Evolutionary conservation across 2,888 invertebrate genomes (phyloP), one percentile per base, ranked within the genome.

Genomic region (Brenthis daphne): DNA sequence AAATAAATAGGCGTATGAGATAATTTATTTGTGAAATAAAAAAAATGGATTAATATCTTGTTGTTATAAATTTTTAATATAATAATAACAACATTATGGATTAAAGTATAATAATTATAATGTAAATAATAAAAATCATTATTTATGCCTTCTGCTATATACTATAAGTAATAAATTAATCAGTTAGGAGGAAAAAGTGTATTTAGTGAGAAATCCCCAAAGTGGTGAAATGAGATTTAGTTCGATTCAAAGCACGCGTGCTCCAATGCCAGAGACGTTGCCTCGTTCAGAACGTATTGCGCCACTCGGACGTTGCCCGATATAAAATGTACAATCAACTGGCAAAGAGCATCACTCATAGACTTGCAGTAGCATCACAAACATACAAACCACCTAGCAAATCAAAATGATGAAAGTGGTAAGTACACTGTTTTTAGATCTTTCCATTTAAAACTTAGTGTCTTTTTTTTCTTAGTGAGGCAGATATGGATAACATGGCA

Each of bases 371-470:
- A 84, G 76, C 76, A 84, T 65, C 66, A 74, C 79, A 77, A 84
- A 68, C 80, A 82, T 81, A 57, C 64, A 74, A 80, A 79, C 72
- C 75, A 61, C 47, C 58, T 14, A 61, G 37, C 51, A 37, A 65
- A 80, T 13, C 83, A 90, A 86, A 82, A 91, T 92, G 90, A 88
- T 90, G 84, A 92, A 92, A 79, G 79, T 89, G 73, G 92, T 92
- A 76, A 91, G 91, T 87, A 76, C 37, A 56, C 37, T 43, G 11
- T 43, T 29, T 29, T 5, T 20, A 56, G 37, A 33, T 56, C 37
- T 50, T n/a, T 58, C 8, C 20, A 55, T 24, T n/a, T 51, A 60
- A 47, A 61, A 60, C 16, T 0, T 20, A 51, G 3, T n/a, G 20
- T 8, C 20, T 29, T 29, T 29, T 24, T 24, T 29, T 29, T 8